Evolutionary conservation across 2,888 invertebrate genomes (phyloP), one percentile per base, ranked within the genome.

Genomic region (Eurytoma adleriae): DNA sequence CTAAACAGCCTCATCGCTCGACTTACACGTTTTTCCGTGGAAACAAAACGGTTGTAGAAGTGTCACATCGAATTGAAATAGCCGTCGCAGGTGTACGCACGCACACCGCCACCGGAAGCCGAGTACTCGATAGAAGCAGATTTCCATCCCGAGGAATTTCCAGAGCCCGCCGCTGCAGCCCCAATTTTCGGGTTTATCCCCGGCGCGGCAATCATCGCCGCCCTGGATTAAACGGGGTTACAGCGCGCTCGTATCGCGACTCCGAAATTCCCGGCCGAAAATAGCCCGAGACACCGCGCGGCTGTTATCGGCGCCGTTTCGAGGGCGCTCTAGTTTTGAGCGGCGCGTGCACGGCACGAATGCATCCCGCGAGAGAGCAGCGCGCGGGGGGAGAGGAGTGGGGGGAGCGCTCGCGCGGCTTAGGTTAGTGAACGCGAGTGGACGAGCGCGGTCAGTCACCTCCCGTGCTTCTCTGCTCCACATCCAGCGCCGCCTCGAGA

Each of bases 401-500:
- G 70, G 50, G 78, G 69, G 71, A 82, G 76, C 77, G 77, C n/a
- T n/a, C 73, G 79, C 52, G 66, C 68, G 76, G 69, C 83, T 86
- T 88, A 89, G 89, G 89, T 88, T 89, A 89, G 89, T 89, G 90
- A 90, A 90, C 90, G 90, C 90, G 88, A 88, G 89, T 90, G 90
- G 89, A 90, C 89, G 89, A 81, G 40, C 40, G 1, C 90, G 90
- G 90, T 90, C 90, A 90, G 82, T 90, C 89, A 90, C 90, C 90
- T 90, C 89, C 88, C 89, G 88, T 88, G 18, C 69, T 68, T 27
- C 68, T 57, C 87, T 90, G 89, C 90, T 90, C 90, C 86, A 90
- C 88, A 90, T 90, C 86, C 86, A 86, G 24, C 13, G 24, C 61
- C 50, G 12, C 50, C 86, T 84, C 87, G 85, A 89, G 87, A 87